These are phyloP conservation scores for Netelia virgata DNA, from an alignment of 2,888 invertebrate species.

Conservation along the genomic window DNA sequence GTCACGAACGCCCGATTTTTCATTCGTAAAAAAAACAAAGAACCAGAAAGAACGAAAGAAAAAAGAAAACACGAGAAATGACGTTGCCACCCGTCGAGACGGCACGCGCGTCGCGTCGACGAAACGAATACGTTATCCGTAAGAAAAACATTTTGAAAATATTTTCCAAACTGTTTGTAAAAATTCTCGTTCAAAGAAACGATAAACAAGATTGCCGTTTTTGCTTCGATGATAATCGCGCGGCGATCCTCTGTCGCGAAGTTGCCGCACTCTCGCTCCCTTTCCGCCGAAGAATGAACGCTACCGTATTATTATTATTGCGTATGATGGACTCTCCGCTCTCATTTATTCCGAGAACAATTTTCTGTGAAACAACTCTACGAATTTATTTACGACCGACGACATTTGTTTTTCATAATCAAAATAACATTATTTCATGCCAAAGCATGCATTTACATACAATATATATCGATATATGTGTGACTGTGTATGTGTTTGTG, in stretches of 20 bases:
- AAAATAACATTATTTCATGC: not conserved
- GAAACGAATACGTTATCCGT: too few relatives aligned
- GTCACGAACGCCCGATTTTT: conserved; percentile 41
- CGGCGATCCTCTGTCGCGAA: conserved; percentile 74
- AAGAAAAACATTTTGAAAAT: too few relatives aligned
- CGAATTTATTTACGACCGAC: too few relatives aligned
- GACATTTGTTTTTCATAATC: not conserved
- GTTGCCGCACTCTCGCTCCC: conserved; percentile 56
- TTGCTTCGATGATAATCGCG: conserved; percentile 37
- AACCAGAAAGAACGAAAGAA: not conserved
- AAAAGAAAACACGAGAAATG: too few relatives aligned
- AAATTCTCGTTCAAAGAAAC: not conserved
- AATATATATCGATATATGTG: not conserved
- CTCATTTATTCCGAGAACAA: too few relatives aligned
- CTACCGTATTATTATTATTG: too few relatives aligned
- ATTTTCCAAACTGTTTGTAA: too few relatives aligned
- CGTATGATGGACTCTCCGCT: too few relatives aligned
- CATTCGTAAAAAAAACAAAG: conserved; percentile 3
- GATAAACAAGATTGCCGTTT: not conserved
- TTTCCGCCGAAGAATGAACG: too few relatives aligned
- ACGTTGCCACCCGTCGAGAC: not conserved
- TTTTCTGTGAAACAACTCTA: too few relatives aligned
- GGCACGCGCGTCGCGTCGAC: not conserved
- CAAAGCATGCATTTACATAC: not conserved
- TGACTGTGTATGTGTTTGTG: not conserved